Percentiles rank a stretch among this genome's conserved stretches.
Evolutionary conservation across 2,113 vertebrate genomes (phyloP).

Genomic region (Sinocyclocheilus grahami): DNA sequence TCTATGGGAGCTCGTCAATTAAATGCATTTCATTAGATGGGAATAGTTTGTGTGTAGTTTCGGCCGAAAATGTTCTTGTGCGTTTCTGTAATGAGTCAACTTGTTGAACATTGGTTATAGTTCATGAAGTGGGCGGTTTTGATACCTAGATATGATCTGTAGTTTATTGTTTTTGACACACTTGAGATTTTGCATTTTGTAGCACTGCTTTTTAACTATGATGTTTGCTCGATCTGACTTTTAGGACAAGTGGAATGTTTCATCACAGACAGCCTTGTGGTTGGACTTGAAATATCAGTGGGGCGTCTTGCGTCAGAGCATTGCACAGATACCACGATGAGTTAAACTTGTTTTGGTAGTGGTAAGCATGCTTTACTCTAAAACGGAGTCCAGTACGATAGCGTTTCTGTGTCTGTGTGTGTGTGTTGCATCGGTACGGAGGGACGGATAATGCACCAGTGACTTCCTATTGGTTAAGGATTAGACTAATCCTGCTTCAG

Average conservation of each 20-base stretch:
- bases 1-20: constrained; percentile 16
- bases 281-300: constrained; percentile 13
- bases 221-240: background rate
- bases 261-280: background rate
- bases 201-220: background rate
- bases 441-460: background rate
- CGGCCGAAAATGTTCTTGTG: background rate
- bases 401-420: background rate
- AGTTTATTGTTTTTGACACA: background rate
- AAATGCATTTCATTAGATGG: constrained; percentile 28
- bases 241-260: background rate
- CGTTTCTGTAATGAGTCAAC: background rate
- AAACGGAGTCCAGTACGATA: background rate
- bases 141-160: background rate
- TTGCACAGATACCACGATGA: constrained; percentile 25
- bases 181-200: background rate
- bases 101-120: background rate
- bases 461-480: constrained; percentile 55
- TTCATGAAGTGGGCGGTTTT: background rate
- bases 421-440: background rate
- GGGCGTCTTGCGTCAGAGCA: constrained; percentile 29
- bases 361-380: background rate
- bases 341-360: constrained; percentile 31
- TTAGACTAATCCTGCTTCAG: constrained; percentile 68
- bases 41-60: background rate